Evolutionary conservation across 2,113 vertebrate species (phyloP).

Genomic region (Hassar affinis): DNA sequence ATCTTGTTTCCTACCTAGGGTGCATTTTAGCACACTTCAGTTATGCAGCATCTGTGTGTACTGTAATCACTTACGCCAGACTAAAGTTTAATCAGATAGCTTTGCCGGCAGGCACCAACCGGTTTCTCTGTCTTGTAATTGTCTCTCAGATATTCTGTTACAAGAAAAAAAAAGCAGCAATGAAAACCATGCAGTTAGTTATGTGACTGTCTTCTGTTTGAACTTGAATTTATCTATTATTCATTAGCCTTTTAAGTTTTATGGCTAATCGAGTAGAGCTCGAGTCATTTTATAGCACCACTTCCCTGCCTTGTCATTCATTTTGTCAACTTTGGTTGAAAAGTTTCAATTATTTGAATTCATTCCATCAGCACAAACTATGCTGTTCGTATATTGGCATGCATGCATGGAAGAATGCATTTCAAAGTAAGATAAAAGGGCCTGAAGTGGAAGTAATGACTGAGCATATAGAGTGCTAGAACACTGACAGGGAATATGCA

Average conservation of each 20-base stretch:
- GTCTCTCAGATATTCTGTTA: not conserved
- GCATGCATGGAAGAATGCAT: not conserved
- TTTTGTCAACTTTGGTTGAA: constrained; percentile 2
- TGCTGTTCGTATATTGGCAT: not conserved
- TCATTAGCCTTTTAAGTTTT: constrained; percentile 7
- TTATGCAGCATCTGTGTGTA: not conserved
- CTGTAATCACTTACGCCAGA: constrained; percentile 18
- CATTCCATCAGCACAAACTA: not conserved
- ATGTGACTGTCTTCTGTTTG: constrained; percentile 8
- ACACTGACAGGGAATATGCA: not conserved
- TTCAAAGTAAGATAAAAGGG: not conserved
- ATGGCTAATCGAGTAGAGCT: not conserved
- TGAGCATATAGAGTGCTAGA: not conserved
- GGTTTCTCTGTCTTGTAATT: constrained; percentile 13
- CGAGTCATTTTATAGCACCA: not conserved
- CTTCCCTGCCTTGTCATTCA: not conserved
- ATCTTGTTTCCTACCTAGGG: not conserved
- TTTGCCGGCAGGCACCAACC: not conserved
- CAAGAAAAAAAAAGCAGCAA: not conserved
- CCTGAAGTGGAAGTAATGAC: not conserved
- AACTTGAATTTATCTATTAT: constrained; percentile 4
- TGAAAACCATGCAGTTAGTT: not conserved
- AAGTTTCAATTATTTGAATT: constrained; percentile 3
- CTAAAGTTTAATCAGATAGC: constrained; percentile 6
- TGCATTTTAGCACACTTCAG: constrained; percentile 18